Conservation (phyloP, 1,140 invertebrate genomes). For the Stegodyphus mimosarum region DNA sequence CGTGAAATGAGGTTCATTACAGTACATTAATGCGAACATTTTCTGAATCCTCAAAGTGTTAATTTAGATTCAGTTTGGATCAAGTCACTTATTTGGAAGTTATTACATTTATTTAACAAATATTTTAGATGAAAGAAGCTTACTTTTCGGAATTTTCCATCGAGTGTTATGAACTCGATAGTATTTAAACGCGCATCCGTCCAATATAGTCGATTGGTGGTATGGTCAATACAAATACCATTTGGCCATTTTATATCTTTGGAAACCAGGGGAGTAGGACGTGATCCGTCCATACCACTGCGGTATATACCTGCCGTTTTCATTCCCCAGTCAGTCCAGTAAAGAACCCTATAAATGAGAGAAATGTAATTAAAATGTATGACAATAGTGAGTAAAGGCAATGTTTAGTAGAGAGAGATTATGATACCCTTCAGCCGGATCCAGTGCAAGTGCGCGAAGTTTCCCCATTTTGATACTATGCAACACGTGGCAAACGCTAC, state of each 20-base stretch:
- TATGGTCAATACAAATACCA: conserved; percentile 74
- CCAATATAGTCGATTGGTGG: conserved; percentile 71
- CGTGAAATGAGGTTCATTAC: no score
- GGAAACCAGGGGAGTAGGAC: conserved; percentile 83
- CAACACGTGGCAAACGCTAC: conserved; percentile 68
- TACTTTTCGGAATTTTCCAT: conserved; percentile 67
- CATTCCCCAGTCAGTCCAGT: conserved; percentile 86
- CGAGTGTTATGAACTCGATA: conserved; percentile 72
- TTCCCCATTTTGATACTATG: conserved; percentile 67
- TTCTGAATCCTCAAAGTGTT: no score
- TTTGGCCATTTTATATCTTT: conserved; percentile 79
- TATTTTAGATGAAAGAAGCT: not conserved
- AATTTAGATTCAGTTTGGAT: no score
- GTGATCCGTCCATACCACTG: conserved; percentile 85
- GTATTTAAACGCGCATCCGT: conserved; percentile 70
- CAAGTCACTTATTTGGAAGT: no score
- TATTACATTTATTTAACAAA: no score
- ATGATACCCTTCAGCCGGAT: conserved; percentile 72
- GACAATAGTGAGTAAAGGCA: not conserved
- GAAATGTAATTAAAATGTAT: not conserved
- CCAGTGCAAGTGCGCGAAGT: conserved; percentile 63
- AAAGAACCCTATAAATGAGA: conserved; percentile 75
- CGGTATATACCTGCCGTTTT: conserved; percentile 66
- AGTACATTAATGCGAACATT: no score
- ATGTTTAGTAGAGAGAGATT: conserved; percentile 71